phyloP scores from a whole-genome alignment of 1,140 invertebrate genomes.

The Euwallacea similis region DNA sequence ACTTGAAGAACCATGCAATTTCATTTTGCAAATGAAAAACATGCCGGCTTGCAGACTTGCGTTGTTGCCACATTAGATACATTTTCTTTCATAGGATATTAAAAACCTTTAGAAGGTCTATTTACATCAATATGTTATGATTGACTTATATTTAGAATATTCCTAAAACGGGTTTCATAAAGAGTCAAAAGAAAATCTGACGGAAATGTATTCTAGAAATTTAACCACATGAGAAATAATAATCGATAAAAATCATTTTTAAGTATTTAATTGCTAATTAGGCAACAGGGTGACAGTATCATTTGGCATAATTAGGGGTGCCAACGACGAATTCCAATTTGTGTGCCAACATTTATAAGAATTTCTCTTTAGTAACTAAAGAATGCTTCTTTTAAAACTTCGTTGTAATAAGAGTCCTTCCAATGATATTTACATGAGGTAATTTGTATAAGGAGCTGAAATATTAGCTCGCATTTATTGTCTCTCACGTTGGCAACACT shows the following conservation, averaged over 20 bases:
- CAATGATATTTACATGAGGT: no score
- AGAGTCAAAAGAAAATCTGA: background rate
- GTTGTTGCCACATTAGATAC: constrained; percentile 17
- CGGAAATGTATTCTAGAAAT: background rate
- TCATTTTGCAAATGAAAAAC: constrained; percentile 26
- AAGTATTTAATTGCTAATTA: background rate
- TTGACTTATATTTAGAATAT: background rate
- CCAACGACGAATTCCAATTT: background rate
- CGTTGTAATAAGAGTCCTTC: no score
- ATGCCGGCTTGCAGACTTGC: constrained; percentile 27
- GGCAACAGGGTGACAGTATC: background rate
- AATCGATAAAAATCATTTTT: background rate
- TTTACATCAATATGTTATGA: background rate
- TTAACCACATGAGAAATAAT: background rate
- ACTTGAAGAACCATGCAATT: constrained; percentile 21
- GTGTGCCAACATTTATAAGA: no score
- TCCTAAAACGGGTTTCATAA: background rate
- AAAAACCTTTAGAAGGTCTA: background rate
- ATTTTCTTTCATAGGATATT: background rate
- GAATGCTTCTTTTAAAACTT: no score
- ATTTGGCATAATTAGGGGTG: background rate
- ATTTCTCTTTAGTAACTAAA: no score
- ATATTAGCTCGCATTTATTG: no score
- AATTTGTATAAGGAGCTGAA: no score
- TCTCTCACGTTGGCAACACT: no score